A percentile compares a stretch with the other conserved stretches of the same genome.
Evolutionary conservation across 2,888 invertebrate species (phyloP).

Genomic region (Notodonta ziczac): DNA sequence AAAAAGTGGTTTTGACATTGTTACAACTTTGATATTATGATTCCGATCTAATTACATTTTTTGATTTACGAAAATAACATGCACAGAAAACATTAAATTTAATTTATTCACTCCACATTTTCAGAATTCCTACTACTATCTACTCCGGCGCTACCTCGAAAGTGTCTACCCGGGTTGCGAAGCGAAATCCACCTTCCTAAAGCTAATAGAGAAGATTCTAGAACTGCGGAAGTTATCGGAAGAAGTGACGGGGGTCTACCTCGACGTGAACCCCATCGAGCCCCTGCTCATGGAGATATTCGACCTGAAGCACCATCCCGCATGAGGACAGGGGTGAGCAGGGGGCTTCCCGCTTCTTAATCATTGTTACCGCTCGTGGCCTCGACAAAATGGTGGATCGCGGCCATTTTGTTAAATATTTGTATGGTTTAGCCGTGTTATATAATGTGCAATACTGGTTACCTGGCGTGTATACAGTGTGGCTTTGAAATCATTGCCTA

Average conservation of each 20-base stretch:
- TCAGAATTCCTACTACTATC: conserved; percentile 95
- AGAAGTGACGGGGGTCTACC: conserved; percentile 95
- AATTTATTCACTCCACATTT: conserved; percentile 34
- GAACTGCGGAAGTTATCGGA: conserved; percentile 95
- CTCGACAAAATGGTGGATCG: not conserved
- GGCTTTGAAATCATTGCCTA: too few relatives aligned
- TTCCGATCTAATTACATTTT: too few relatives aligned
- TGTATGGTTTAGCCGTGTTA: not conserved
- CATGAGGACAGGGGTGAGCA: conserved; percentile 43
- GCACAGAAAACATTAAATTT: too few relatives aligned
- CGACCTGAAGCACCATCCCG: conserved; percentile 90
- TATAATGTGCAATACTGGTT: not conserved
- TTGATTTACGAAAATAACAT: too few relatives aligned
- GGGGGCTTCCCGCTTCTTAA: not conserved
- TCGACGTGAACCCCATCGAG: conserved; percentile 97
- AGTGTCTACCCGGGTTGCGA: conserved; percentile 94
- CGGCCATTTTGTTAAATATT: conserved; percentile 1
- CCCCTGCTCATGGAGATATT: conserved; percentile 97
- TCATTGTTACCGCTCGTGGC: not conserved
- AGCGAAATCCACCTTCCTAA: conserved; percentile 93
- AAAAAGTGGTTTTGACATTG: too few relatives aligned
- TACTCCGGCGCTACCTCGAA: conserved; percentile 92
- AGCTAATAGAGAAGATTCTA: conserved; percentile 95
- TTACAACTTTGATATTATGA: too few relatives aligned
- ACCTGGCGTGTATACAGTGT: not conserved